Evolutionary conservation across 1,140 invertebrate genomes (phyloP), one percentile per base, ranked within the genome.

Genomic region (Manduca sexta): DNA sequence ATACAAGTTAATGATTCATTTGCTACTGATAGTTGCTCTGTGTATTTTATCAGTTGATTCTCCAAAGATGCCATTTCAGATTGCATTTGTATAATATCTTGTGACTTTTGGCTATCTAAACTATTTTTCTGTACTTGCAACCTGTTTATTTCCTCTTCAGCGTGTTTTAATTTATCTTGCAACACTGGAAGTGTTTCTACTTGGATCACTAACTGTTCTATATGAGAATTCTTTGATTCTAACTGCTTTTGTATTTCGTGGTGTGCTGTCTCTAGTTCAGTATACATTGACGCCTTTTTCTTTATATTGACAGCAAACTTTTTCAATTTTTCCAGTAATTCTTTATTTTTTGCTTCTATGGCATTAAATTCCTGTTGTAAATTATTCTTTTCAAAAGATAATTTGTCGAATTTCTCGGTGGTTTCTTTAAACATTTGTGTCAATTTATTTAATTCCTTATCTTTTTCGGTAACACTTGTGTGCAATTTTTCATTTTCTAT

Each of bases 281-380:
- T 84, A 43, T 89, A 91, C 37, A 89, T 77, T 13, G 84, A 56
- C 0, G 88, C 81, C 68, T 93, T 93, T 57, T 93, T 93, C 66
- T 94, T 94, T 6, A 94, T 83, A 62, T 90, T 93, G 0, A 90
- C 84, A 2, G 92, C 92, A 56, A 92, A 90, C 56, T 93, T 93
- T 60, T 93, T 94, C 70, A 94, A 88, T 75, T 93, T 94, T 43
- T 93, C 92, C 16, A 91, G 65, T 10, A 88, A 74, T 56, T 92
- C 89, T 59, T 89, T 87, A 77, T 91, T 69, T 64, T 82, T 86
- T 54, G 69, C 51, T 74, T 87, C 64, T 40, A 83, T 53, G 17
- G 50, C 53, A 12, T 26, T 33, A 54, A 57, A 72, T 26, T 77
- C 67, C 49, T 83, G 78, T 31, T 53, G 64, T 35, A 74, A 55